phyloP scores from a whole-genome alignment of 2,797 vertebrate species.

The Emydoidea blandingii region DNA sequence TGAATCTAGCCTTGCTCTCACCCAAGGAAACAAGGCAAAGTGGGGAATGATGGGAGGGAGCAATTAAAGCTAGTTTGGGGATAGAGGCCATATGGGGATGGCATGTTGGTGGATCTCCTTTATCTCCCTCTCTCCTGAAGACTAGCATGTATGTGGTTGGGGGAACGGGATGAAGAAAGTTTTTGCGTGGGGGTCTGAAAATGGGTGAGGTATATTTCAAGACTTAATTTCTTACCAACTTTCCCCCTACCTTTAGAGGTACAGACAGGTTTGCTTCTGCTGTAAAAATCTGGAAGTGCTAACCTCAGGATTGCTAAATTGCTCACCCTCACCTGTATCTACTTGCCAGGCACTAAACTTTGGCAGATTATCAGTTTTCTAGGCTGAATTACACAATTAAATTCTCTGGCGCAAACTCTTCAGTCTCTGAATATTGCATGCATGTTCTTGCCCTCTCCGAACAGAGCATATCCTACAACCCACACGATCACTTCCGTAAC shows the following conservation, averaged over 20 bases:
- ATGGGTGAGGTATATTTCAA: background rate
- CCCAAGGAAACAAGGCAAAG: background rate
- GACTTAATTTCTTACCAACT: background rate
- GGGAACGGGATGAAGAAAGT: background rate
- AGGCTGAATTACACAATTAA: background rate
- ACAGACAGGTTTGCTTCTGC: fast-evolving
- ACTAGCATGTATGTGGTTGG: background rate
- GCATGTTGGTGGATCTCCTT: background rate
- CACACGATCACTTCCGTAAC: background rate
- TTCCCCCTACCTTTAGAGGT: background rate
- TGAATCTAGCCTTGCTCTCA: background rate
- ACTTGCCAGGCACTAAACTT: background rate
- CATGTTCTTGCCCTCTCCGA: background rate
- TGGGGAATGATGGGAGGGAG: background rate
- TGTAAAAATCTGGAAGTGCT: background rate
- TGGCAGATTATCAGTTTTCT: background rate
- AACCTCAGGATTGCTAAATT: background rate
- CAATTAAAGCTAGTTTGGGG: background rate
- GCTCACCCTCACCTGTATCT: background rate
- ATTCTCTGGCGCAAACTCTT: background rate
- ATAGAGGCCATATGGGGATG: background rate
- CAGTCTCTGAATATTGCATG: fast-evolving
- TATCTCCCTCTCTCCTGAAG: background rate
- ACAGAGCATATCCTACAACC: fast-evolving
- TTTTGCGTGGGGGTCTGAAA: background rate